Evolutionary conservation across 2,113 vertebrate genomes (phyloP).

Genomic region (Aptenodytes patagonicus): DNA sequence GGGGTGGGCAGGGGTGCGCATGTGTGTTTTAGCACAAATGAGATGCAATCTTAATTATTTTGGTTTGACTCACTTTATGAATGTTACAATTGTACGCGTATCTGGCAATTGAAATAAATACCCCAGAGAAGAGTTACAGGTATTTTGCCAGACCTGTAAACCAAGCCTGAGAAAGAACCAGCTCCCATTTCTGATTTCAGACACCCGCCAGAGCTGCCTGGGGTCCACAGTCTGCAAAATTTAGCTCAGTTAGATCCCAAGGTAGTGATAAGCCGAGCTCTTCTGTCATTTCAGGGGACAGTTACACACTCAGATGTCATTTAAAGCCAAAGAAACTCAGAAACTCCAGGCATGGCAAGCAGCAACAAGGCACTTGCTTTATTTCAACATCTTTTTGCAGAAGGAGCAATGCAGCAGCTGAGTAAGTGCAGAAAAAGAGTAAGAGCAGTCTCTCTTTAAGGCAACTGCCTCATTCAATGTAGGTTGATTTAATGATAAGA

Average conservation of each 20-base stretch:
- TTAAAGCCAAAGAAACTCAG: background rate
- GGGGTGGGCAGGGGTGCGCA: background rate
- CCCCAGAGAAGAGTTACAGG: background rate
- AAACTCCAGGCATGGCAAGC: background rate
- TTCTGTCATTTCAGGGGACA: background rate
- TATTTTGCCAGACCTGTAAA: background rate
- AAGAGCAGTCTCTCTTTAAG: constrained; percentile 5
- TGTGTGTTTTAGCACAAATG: background rate
- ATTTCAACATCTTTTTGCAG: background rate
- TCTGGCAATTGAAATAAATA: background rate
- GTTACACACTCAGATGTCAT: background rate
- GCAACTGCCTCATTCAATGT: background rate
- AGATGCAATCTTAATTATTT: background rate
- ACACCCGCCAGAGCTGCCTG: background rate
- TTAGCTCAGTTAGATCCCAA: background rate
- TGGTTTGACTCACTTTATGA: background rate
- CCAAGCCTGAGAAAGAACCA: background rate
- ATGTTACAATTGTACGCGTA: rapidly evolving
- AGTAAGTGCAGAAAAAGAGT: background rate
- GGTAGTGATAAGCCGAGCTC: background rate
- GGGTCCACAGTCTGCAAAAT: background rate
- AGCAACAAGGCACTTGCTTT: background rate
- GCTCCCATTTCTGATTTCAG: background rate
- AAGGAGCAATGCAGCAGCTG: background rate
- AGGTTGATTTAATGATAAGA: constrained; percentile 19